These are phyloP conservation scores for Prosopocoilus inquinatus DNA, from an alignment of 2,888 invertebrate species.

Conservation along the genomic window DNA sequence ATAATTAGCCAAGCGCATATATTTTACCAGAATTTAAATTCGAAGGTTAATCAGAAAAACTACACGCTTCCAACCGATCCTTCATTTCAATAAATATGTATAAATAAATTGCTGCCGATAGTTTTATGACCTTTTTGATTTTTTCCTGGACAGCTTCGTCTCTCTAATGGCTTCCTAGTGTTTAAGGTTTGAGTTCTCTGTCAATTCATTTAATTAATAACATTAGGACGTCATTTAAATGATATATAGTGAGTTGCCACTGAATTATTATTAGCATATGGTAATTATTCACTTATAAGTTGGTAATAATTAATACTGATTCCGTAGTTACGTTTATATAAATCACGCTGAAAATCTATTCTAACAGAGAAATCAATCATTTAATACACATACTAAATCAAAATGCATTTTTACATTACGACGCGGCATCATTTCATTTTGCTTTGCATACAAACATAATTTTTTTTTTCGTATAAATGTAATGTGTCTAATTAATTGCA, in stretches of 20 bases:
- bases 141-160: too few relatives aligned
- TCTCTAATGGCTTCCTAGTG: too few relatives aligned
- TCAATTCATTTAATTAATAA: background rate
- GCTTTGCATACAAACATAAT: too few relatives aligned
- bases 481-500: too few relatives aligned
- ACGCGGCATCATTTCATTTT: too few relatives aligned
- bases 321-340: constrained; percentile 24
- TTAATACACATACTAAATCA: constrained; percentile 26
- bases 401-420: constrained; percentile 22
- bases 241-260: constrained; percentile 21
- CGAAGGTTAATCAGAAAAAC: background rate
- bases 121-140: too few relatives aligned
- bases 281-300: constrained; percentile 28
- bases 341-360: constrained; percentile 30
- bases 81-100: background rate
- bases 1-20: background rate
- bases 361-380: constrained; percentile 31
- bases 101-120: background rate
- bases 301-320: constrained; percentile 34
- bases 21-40: background rate
- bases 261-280: constrained; percentile 14
- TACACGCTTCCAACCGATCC: background rate
- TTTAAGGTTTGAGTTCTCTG: too few relatives aligned
- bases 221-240: constrained; percentile 20
- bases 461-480: too few relatives aligned